A percentile compares a stretch with the other conserved stretches of the same genome.
Evolutionary conservation across 1,140 invertebrate species (phyloP).

Genomic region (Trachymyrmex septentrionalis): DNA sequence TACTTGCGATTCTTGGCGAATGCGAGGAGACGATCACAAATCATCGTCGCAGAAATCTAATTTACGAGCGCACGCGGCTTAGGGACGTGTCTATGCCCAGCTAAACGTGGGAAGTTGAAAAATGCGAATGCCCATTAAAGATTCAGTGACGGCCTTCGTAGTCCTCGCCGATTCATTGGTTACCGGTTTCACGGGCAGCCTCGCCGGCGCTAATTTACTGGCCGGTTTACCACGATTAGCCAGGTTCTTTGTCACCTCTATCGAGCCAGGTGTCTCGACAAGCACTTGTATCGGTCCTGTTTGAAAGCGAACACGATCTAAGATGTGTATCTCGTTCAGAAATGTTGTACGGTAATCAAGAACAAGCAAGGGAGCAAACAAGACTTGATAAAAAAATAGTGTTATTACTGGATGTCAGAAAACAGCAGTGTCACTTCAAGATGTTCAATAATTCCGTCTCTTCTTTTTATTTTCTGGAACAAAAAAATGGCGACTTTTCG

Average conservation of each 20-base stretch:
- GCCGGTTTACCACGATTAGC: constrained; percentile 71
- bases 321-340: neutral
- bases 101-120: constrained; percentile 81
- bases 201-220: constrained; percentile 71
- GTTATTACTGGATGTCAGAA: neutral
- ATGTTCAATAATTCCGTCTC: neutral
- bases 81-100: constrained; percentile 67
- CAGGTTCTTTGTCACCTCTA: constrained; percentile 68
- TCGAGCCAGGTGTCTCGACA: constrained; percentile 2
- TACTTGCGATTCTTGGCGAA: neutral
- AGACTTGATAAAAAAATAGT: neutral
- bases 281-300: neutral
- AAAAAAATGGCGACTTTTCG: neutral
- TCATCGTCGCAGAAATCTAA: constrained; percentile 80
- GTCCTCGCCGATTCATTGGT: constrained; percentile 67
- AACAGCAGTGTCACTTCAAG: neutral
- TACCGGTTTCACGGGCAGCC: constrained; percentile 64
- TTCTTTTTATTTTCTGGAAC: neutral
- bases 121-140: constrained; percentile 79
- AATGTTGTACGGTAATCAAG: neutral
- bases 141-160: constrained; percentile 73
- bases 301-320: constrained; percentile 24
- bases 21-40: constrained; percentile 70
- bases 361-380: neutral
- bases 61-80: constrained; percentile 79